These are phyloP conservation scores for Calliopsis andreniformis DNA, from an alignment of 1,140 invertebrate species.

Conservation along the genomic window DNA sequence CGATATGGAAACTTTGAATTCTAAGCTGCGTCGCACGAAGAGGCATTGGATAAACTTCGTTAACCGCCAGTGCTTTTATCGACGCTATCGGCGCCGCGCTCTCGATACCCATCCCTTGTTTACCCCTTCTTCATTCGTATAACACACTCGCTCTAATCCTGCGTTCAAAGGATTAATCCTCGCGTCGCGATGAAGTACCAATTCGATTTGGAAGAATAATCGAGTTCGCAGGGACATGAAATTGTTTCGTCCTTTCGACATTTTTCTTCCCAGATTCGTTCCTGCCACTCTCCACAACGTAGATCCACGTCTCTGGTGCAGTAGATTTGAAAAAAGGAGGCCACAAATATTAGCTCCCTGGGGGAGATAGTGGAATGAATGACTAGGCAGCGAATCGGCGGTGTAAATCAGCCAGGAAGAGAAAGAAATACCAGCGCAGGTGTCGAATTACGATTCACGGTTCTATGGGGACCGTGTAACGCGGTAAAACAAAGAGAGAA, in stretches of 20 bases:
- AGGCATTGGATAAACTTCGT: slow-evolving; percentile 33
- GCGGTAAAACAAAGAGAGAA: neutral
- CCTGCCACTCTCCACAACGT: too few species aligned
- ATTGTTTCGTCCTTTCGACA: too few species aligned
- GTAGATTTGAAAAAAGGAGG: too few species aligned
- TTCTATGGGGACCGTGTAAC: slow-evolving; percentile 1
- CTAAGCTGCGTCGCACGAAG: slow-evolving; percentile 16
- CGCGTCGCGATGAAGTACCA: too few species aligned
- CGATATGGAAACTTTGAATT: slow-evolving; percentile 45
- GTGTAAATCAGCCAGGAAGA: slow-evolving; percentile 3
- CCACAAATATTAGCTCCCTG: neutral
- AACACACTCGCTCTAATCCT: slow-evolving; percentile 1
- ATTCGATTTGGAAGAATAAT: too few species aligned
- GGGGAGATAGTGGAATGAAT: neutral
- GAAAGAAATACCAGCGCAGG: neutral
- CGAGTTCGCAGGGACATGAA: too few species aligned
- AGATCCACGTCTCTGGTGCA: too few species aligned
- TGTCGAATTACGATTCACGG: slow-evolving; percentile 31
- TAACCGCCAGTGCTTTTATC: slow-evolving; percentile 12
- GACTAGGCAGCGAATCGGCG: neutral
- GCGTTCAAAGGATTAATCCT: neutral
- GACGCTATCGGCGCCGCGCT: neutral
- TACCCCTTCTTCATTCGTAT: neutral
- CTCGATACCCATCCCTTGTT: neutral
- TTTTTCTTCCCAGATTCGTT: neutral